Percentiles rank a stretch among this genome's conserved stretches.
Evolutionary conservation across 2,113 vertebrate genomes (phyloP).

Genomic region (Strix aluco): DNA sequence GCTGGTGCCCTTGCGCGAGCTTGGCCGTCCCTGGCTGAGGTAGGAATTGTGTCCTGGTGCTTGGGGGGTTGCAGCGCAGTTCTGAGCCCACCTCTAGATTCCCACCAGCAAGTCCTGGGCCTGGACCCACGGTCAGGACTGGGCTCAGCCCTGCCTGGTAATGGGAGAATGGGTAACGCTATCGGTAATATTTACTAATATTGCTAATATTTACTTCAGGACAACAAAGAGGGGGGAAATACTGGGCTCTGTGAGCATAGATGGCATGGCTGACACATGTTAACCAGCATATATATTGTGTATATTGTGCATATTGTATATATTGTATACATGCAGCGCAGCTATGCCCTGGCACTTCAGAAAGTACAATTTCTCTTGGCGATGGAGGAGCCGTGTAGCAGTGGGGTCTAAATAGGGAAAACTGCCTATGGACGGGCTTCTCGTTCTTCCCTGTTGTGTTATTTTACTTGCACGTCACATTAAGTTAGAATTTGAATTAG

Average conservation of each 20-base stretch:
- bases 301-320: not conserved
- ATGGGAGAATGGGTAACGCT: too few species aligned
- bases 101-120: not conserved
- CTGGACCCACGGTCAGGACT: too few species aligned
- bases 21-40: too few species aligned
- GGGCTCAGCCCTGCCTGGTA: not conserved
- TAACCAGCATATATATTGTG: not conserved
- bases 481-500: not conserved
- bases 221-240: too few species aligned
- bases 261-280: not conserved
- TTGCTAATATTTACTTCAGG: not conserved
- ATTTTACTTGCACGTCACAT: not conserved
- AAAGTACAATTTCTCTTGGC: accelerated
- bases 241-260: not conserved
- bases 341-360: not conserved
- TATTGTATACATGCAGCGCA: not conserved
- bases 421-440: too few species aligned
- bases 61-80: too few species aligned
- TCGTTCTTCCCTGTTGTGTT: not conserved
- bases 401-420: not conserved
- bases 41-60: too few species aligned
- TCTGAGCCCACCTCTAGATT: not conserved
- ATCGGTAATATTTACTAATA: too few species aligned
- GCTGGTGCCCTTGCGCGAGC: too few species aligned
- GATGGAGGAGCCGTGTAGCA: too few species aligned